Evolutionary conservation across 2,888 invertebrate genomes (phyloP).

Genomic region (Epistrophella euchroma): DNA sequence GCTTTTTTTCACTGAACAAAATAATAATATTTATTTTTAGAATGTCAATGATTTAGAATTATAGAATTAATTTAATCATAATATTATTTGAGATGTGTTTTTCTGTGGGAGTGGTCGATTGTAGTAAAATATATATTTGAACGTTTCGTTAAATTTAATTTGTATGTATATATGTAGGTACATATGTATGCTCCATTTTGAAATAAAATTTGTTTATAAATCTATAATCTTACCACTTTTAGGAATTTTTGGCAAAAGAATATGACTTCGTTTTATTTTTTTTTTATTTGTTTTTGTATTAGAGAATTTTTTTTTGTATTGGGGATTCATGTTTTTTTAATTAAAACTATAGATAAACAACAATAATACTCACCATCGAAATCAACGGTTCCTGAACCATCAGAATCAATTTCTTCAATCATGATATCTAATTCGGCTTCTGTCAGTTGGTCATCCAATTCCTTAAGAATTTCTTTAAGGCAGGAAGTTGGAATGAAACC

Average conservation of each 20-base stretch:
- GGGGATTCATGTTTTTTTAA: neutral
- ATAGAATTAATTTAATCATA: slow-evolving; percentile 22
- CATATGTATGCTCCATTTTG: neutral
- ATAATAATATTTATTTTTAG: slow-evolving; percentile 61
- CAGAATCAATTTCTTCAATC: slow-evolving; percentile 99
- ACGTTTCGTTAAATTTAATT: neutral
- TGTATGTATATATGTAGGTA: neutral
- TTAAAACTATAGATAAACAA: neutral
- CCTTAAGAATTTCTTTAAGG: slow-evolving; percentile 96
- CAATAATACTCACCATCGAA: slow-evolving; percentile 92
- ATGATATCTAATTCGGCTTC: slow-evolving; percentile 97
- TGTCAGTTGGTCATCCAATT: slow-evolving; percentile 97
- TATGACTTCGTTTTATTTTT: neutral
- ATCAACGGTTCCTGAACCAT: slow-evolving; percentile 99
- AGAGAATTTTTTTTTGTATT: neutral
- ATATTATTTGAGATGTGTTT: slow-evolving; percentile 13
- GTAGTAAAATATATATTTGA: neutral
- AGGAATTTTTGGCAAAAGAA: neutral
- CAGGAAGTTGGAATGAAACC: slow-evolving; percentile 97
- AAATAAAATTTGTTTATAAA: neutral
- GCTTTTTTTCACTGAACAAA: slow-evolving; percentile 34
- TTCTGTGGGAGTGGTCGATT: slow-evolving; percentile 25
- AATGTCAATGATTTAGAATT: slow-evolving; percentile 35
- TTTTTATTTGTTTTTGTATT: neutral
- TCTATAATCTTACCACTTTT: neutral